Evolutionary conservation across 2,888 invertebrate genomes (phyloP).

Genomic region (Matsumyia berberina): DNA sequence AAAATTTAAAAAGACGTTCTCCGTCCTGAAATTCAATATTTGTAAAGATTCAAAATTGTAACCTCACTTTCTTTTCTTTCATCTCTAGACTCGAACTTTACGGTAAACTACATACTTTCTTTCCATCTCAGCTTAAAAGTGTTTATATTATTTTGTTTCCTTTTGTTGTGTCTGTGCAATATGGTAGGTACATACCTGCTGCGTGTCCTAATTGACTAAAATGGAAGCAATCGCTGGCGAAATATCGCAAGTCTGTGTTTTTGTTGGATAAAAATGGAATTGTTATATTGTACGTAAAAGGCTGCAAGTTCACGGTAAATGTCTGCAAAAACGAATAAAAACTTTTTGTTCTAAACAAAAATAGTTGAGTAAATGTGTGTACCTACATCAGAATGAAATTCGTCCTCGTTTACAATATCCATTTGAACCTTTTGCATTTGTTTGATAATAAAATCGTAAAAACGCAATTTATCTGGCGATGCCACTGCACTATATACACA

Average conservation of each 20-base stretch:
- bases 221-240: constrained; percentile 87
- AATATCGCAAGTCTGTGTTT: constrained; percentile 84
- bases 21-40: no score
- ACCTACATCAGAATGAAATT: constrained; percentile 79
- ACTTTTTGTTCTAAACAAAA: neutral
- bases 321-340: constrained; percentile 80
- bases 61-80: no score
- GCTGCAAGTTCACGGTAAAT: constrained; percentile 86
- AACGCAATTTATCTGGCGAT: constrained; percentile 42
- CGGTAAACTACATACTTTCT: no score
- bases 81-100: no score
- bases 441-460: constrained; percentile 66
- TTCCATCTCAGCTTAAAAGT: no score
- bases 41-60: no score
- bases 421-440: constrained; percentile 85
- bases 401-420: constrained; percentile 83
- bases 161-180: neutral
- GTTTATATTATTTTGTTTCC: no score
- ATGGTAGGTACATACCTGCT: constrained; percentile 81
- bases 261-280: constrained; percentile 83
- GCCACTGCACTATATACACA: constrained; percentile 78
- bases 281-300: constrained; percentile 80
- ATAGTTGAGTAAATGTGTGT: neutral
- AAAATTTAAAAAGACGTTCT: no score
- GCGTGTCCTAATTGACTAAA: constrained; percentile 87